phyloP scores from a whole-genome alignment of 2,113 vertebrate species.

The Indri indri region DNA sequence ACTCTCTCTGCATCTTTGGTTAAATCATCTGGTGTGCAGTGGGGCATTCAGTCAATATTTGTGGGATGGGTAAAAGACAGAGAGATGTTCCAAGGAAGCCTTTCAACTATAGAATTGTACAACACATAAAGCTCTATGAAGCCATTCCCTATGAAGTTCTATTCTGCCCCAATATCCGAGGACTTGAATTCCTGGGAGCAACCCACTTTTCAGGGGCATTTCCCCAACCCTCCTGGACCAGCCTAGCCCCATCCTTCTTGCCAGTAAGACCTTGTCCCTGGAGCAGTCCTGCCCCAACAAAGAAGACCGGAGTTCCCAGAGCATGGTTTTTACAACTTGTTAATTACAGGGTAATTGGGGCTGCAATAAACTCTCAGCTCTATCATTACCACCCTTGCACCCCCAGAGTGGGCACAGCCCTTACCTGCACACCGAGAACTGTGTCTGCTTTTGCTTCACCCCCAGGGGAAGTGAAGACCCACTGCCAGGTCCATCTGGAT shows the following conservation, averaged over 20 bases:
- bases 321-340: background rate
- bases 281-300: background rate
- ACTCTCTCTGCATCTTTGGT: background rate
- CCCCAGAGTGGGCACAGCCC: background rate
- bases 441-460: background rate
- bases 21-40: background rate
- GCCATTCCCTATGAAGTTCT: background rate
- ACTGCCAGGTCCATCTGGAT: background rate
- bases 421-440: background rate
- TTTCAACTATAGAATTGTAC: background rate
- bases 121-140: background rate
- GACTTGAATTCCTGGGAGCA: background rate
- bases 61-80: background rate
- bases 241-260: background rate
- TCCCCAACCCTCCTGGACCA: background rate
- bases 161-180: background rate
- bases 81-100: background rate
- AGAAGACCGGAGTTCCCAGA: constrained; percentile 11
- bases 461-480: background rate
- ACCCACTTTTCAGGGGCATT: background rate
- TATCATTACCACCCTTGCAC: background rate
- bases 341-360: constrained; percentile 30
- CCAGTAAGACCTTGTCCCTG: background rate
- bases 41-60: background rate
- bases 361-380: constrained; percentile 25